Percentiles rank a stretch among this genome's conserved stretches.
Evolutionary conservation across 37 sponge, comb jelly and placozoan species (phyloP).

Genomic region (Corticium candelabrum): DNA sequence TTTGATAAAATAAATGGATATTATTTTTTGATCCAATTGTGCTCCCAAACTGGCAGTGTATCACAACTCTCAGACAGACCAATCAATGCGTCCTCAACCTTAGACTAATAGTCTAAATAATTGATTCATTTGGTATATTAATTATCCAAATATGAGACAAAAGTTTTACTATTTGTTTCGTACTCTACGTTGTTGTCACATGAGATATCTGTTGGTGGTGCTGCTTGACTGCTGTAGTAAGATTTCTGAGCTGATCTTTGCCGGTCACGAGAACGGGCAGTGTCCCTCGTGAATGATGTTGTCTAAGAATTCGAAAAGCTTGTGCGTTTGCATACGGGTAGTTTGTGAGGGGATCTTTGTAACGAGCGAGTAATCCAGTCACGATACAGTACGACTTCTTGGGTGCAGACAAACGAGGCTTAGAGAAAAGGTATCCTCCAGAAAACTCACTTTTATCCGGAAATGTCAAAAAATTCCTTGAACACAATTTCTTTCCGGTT

Average conservation of each 20-base stretch:
- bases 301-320: slow-evolving; percentile 78
- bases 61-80: no score
- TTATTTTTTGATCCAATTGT: no score
- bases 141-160: no score
- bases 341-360: slow-evolving; percentile 83
- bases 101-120: no score
- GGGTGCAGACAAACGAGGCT: slow-evolving; percentile 1
- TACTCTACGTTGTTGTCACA: no score
- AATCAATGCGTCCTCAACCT: no score
- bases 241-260: neutral
- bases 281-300: neutral
- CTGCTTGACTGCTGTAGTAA: neutral
- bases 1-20: no score
- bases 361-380: slow-evolving; percentile 86
- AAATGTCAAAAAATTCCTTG: slow-evolving; percentile 82
- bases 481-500: slow-evolving; percentile 15
- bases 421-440: slow-evolving; percentile 45
- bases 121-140: no score
- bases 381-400: slow-evolving; percentile 57
- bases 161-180: no score
- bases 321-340: slow-evolving; percentile 80
- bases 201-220: no score
- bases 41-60: no score
- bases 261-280: neutral
- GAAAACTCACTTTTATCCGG: slow-evolving; percentile 45